These are phyloP conservation scores for Watersipora subatra DNA, from an alignment of 1,140 invertebrate species.

Conservation along the genomic window DNA sequence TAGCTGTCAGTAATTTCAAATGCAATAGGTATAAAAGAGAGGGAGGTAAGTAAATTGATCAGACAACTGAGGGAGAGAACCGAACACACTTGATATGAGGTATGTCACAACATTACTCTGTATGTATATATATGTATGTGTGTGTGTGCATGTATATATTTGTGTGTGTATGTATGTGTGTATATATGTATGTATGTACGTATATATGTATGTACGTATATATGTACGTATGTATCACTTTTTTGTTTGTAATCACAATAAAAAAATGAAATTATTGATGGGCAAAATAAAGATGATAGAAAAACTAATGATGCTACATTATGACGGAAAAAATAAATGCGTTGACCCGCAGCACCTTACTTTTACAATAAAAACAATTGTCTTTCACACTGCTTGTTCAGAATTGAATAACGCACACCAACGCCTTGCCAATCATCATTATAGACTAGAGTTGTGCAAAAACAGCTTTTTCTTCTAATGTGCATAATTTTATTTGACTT, in stretches of 20 bases:
- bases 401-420: too few species aligned
- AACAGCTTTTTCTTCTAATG: too few species aligned
- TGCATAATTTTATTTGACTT: too few species aligned
- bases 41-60: too few species aligned
- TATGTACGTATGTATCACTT: background rate
- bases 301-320: background rate
- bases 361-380: background rate
- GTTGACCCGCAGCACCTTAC: background rate
- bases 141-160: too few species aligned
- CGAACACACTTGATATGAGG: too few species aligned
- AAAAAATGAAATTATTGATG: background rate
- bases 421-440: too few species aligned
- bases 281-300: background rate
- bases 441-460: too few species aligned
- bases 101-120: too few species aligned
- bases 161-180: constrained; percentile 10
- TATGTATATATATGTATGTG: constrained; percentile 9
- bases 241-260: background rate
- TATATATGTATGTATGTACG: constrained; percentile 9
- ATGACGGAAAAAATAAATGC: background rate
- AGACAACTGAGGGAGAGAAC: too few species aligned
- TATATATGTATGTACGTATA: constrained; percentile 6
- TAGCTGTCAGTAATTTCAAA: too few species aligned
- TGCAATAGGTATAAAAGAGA: too few species aligned
- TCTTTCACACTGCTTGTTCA: background rate